These are phyloP conservation scores for Acanthiza pusilla DNA, from an alignment of 2,797 vertebrate species.

Conservation along the genomic window DNA sequence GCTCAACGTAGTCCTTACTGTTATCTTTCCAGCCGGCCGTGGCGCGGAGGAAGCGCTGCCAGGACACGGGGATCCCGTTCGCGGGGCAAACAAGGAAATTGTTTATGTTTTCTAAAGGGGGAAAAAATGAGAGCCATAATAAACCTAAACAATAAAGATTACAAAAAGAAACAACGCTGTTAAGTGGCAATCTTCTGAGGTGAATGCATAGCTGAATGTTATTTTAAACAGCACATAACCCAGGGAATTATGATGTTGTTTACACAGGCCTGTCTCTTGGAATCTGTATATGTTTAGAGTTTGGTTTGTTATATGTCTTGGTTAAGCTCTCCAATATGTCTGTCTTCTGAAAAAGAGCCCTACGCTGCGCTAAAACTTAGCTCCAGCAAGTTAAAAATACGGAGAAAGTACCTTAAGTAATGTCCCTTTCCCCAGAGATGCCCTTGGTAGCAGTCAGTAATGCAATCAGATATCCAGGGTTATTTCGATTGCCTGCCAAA, in stretches of 20 bases:
- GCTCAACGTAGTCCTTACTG: accelerated
- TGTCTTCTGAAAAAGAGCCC: constrained; percentile 48
- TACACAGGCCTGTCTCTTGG: constrained; percentile 46
- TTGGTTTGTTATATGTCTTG: constrained; percentile 44
- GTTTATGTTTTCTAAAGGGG: constrained; percentile 30
- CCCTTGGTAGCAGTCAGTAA: constrained; percentile 66
- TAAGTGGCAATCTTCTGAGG: constrained; percentile 52
- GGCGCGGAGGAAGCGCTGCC: accelerated
- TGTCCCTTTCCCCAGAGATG: constrained; percentile 59
- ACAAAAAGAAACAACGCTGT: constrained; percentile 25
- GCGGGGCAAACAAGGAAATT: accelerated
- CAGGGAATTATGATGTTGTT: constrained; percentile 59
- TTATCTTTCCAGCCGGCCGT: not conserved
- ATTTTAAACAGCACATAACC: constrained; percentile 57
- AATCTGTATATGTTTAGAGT: constrained; percentile 57
- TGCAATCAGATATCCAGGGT: constrained; percentile 69
- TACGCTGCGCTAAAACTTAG: constrained; percentile 37
- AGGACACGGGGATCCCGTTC: not conserved
- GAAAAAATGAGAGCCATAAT: not conserved
- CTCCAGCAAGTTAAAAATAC: constrained; percentile 52
- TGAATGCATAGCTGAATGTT: constrained; percentile 44
- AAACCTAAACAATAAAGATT: constrained; percentile 56
- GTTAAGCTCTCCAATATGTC: constrained; percentile 59
- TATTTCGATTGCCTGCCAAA: constrained; percentile 72
- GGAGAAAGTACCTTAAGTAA: constrained; percentile 62